Evolutionary conservation across 2,888 invertebrate genomes (phyloP).

Genomic region (Luperina nickerlii): DNA sequence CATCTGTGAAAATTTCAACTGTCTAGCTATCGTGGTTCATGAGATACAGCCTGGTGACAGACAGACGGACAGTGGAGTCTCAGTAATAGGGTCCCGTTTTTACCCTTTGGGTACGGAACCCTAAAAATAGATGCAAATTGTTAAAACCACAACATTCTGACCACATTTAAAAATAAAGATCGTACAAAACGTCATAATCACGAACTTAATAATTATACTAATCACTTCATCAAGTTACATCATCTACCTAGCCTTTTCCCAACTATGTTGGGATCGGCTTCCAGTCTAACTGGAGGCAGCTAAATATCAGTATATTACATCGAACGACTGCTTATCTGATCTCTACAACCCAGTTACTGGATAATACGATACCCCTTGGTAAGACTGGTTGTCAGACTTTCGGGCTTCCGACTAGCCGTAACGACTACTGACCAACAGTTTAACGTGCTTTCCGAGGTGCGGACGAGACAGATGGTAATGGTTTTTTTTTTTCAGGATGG

Average conservation of each 20-base stretch:
- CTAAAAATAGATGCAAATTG: conserved; percentile 5
- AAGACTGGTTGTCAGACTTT: neutral
- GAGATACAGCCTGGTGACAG: too few species aligned
- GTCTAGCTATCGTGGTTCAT: too few species aligned
- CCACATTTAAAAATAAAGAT: neutral
- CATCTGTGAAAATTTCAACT: too few species aligned
- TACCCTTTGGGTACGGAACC: too few species aligned
- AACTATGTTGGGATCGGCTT: neutral
- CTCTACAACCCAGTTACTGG: neutral
- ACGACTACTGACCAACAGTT: neutral
- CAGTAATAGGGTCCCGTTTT: too few species aligned
- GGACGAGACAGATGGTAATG: too few species aligned
- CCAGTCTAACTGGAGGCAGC: neutral
- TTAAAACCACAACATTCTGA: conserved; percentile 20
- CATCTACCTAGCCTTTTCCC: neutral
- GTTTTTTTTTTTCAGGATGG: too few species aligned
- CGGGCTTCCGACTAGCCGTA: neutral
- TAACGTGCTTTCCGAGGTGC: neutral
- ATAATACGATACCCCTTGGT: neutral
- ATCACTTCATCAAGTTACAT: neutral
- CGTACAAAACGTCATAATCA: neutral
- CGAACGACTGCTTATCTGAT: neutral
- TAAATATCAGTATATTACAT: neutral
- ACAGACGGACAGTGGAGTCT: too few species aligned
- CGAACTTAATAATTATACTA: neutral